Conservation (phyloP, 2,888 invertebrate genomes). For the Drosophila mayaguana region DNA sequence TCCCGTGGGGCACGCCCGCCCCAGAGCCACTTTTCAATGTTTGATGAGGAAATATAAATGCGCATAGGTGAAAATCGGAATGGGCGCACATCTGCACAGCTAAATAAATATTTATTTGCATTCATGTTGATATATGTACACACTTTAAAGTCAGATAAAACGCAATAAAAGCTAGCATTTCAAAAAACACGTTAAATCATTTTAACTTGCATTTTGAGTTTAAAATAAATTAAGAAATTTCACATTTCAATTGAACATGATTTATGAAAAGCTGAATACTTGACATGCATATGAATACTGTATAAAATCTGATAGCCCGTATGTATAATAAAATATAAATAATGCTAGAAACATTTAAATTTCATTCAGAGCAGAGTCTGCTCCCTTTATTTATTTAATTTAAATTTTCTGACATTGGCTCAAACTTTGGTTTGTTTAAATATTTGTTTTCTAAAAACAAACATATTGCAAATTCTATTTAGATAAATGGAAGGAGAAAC, state of each 20-base stretch:
- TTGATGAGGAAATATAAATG: constrained; percentile 3
- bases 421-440: background rate
- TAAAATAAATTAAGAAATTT: background rate
- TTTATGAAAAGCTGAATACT: background rate
- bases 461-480: background rate
- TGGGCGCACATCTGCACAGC: background rate
- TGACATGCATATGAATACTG: background rate
- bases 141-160: background rate
- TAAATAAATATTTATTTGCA: constrained; percentile 12
- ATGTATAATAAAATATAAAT: too few relatives aligned
- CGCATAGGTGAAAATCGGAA: background rate
- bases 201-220: background rate
- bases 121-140: background rate
- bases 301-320: background rate
- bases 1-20: background rate
- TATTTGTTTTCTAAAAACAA: background rate
- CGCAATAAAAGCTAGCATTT: background rate
- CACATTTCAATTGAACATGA: background rate
- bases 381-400: background rate
- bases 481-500: background rate
- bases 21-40: background rate
- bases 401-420: background rate
- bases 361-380: too few relatives aligned
- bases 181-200: background rate
- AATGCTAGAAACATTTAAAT: background rate